These are phyloP conservation scores for Myotis findleyi DNA, from an alignment of 2,797 vertebrate species.

Conservation along the genomic window DNA sequence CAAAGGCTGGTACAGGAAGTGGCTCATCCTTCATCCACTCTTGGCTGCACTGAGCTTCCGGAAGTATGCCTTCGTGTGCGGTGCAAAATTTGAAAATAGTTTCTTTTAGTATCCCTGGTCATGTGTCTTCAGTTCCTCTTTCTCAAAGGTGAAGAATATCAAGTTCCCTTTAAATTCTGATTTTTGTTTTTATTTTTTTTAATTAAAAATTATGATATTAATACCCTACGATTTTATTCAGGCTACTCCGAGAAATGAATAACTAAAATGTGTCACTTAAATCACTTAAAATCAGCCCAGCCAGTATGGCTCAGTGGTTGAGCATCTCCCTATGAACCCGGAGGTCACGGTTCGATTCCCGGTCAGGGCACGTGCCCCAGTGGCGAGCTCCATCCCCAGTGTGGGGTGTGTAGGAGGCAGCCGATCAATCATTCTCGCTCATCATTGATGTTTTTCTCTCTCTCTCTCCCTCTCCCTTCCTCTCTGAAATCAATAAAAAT, in stretches of 20 bases:
- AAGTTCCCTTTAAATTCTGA: background rate
- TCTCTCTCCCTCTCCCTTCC: no score
- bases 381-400: rapidly evolving
- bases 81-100: background rate
- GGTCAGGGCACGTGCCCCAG: no score
- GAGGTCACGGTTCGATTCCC: no score
- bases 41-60: background rate
- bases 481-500: no score
- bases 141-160: background rate
- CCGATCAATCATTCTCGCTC: no score
- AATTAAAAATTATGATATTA: background rate
- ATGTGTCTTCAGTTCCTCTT: background rate
- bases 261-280: background rate
- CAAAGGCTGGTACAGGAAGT: background rate
- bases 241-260: background rate
- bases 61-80: background rate
- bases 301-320: no score
- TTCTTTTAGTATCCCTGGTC: background rate
- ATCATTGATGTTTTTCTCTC: background rate
- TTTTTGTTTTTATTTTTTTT: background rate
- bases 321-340: no score
- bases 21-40: background rate
- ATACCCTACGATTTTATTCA: background rate
- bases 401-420: no score
- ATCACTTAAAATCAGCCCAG: background rate